Evolutionary conservation across 2,113 vertebrate genomes (phyloP).

Genomic region (Pleuronectes platessa): DNA sequence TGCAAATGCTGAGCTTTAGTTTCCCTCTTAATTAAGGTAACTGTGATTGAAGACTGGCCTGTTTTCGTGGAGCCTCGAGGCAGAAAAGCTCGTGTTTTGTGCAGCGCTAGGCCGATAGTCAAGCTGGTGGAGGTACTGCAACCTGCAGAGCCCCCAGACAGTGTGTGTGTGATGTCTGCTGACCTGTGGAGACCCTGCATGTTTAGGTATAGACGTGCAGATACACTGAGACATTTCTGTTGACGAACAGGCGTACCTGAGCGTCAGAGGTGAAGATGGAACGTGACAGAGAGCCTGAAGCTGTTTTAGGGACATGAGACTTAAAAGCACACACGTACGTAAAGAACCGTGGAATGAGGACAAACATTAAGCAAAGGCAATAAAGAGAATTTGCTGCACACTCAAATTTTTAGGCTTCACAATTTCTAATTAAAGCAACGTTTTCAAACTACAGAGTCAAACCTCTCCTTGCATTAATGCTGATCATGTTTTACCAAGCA

Average conservation of each 20-base stretch:
- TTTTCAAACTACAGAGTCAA: neutral
- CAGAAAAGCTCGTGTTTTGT: constrained; percentile 70
- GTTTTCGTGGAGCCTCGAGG: constrained; percentile 75
- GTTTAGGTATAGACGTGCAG: constrained; percentile 48
- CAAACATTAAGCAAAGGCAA: neutral
- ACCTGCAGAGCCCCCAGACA: constrained; percentile 66
- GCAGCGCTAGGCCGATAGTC: constrained; percentile 57
- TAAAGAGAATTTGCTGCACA: neutral
- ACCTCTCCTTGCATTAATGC: neutral
- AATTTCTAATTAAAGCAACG: neutral
- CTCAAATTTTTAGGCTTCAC: neutral
- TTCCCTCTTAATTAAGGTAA: constrained; percentile 80
- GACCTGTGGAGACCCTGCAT: constrained; percentile 55
- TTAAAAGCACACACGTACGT: constrained; percentile 9
- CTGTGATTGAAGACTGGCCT: constrained; percentile 80
- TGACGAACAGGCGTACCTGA: constrained; percentile 56
- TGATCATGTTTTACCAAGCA: neutral
- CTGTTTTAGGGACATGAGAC: constrained; percentile 15
- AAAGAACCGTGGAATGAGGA: neutral
- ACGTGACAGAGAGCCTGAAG: constrained; percentile 47
- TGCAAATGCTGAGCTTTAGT: constrained; percentile 72
- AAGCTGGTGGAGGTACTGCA: constrained; percentile 56
- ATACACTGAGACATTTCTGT: constrained; percentile 47
- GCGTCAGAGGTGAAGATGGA: constrained; percentile 46
- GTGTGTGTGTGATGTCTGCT: constrained; percentile 45